Base-by-base conservation (phyloP, 2,113 vertebrate genomes). In the Eclectus roratus region DNA sequence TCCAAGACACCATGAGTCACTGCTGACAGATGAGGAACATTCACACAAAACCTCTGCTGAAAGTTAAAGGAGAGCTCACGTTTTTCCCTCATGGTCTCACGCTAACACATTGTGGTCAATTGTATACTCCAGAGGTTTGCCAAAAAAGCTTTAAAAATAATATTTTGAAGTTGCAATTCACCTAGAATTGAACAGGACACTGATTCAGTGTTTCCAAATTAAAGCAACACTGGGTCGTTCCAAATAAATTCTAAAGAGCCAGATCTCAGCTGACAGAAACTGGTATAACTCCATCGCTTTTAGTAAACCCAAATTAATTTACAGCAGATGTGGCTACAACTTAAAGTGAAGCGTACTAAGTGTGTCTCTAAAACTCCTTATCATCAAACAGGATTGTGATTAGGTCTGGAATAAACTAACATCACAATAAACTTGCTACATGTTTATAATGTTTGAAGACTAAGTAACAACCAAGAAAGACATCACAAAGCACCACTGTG, bases 11-110 rank as follows among this genome's bases (percentile, higher is more conserved):
- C 50, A 68, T 89, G 89, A 63, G 85, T 94, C 56, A 73, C 82
- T 95, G 78, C 5, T 91, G 84, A 97, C 71, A 94, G 94, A 96
- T 96, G 91, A 96, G 77, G 88, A 96, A 95, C 87, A 97, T 63
- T 93, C 95, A 80, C 69, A 80, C 65, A 94, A 91, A 93, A 80
- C 58, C 16, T 31, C 52, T 1, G 2, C 35, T 91, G 60, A 89
- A 91, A 89, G 68, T 69, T 93, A 92, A 92, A 91, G 94, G 76
- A 88, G 69, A 96, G 91, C 50, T 95, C 39, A 72, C 28, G 46
- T 55, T 89, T 95, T 87, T 91, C 80, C 13, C 90, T 77, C 39
- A 94, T 89, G 76, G 64, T 53, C 31, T 95, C 73, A 94, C 37
- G 80, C 66, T 93, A 86, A 92, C 70, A 95, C 79, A 43, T 56